Base-by-base conservation (phyloP, 2,113 vertebrate species). In the Gambusia holbrooki region DNA sequence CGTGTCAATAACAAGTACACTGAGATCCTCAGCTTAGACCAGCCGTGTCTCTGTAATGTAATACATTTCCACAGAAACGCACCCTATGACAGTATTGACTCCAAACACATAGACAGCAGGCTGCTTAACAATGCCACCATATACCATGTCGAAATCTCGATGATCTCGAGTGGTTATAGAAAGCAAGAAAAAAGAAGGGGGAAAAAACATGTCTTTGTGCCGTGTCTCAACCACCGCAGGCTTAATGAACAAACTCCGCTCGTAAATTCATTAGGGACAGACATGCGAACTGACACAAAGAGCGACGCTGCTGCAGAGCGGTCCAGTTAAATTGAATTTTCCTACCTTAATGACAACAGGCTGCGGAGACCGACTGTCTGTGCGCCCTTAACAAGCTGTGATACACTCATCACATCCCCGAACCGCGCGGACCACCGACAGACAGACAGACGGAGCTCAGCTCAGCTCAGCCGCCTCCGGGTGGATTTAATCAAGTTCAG, bases 321-420 rank as follows among this genome's bases (percentile, higher is more conserved):
- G 30, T 70, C 14, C 27, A 29, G 28, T 64, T 27, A 40, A 77
- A 69, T 28, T 63, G 10, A 33, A 79, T 73, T 10, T 22, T 5
- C 85, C 72, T 88, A 91, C 90, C 87, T 87, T 62, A 62, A 69
- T 65, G 30, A 74, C 42, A 71, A 48, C 33, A 37, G 68, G 66
- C 63, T 73, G 22, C 58, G 51, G 51, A 62, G 15, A 45, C 29
- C 35, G 25, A 37, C 35, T 45, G 71, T 60, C 22, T 11, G 61
- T 27, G n/a, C 22, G 60, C 60, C 69, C 27, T 4, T 42, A 67
- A 58, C 6, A 22, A 25, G n/a, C 19, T 29, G 19, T 37, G 64
- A 54, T 17, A 8, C 22, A 15, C 68, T 76, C n/a, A 69, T 74
- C 77, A 42, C 60, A 74, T 33, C 33, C n/a, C 69, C 4, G 65